Conservation (phyloP, 2,113 vertebrate species). For the Polyodon spathula region DNA sequence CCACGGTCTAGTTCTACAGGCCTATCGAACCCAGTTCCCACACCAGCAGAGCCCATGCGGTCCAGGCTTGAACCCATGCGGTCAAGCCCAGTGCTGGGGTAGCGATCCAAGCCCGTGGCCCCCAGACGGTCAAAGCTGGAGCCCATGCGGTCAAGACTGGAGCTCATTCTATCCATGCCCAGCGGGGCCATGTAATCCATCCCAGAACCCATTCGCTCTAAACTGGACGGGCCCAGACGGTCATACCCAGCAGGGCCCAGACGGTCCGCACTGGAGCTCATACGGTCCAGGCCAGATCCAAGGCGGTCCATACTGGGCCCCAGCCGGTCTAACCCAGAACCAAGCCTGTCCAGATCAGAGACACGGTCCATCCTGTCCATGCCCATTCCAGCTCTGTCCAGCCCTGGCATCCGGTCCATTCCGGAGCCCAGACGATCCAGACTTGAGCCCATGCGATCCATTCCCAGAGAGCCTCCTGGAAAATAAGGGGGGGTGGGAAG, state of each 20-base stretch:
- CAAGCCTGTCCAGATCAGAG: constrained; percentile 75
- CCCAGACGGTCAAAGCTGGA: constrained; percentile 38
- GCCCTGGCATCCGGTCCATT: constrained; percentile 72
- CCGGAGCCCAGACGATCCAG: constrained; percentile 64
- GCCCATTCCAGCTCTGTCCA: constrained; percentile 73
- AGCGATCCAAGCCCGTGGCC: constrained; percentile 47
- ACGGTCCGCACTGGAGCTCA: constrained; percentile 77
- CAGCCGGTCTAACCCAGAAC: constrained; percentile 76
- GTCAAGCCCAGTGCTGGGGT: constrained; percentile 29
- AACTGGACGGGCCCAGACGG: constrained; percentile 67
- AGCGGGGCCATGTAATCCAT: constrained; percentile 41
- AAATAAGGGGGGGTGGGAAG: neutral
- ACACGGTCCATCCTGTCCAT: constrained; percentile 80
- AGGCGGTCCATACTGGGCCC: constrained; percentile 81
- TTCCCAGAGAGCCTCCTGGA: constrained; percentile 55
- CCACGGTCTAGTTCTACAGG: constrained; percentile 82
- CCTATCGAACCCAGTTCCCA: constrained; percentile 78
- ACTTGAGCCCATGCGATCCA: constrained; percentile 74
- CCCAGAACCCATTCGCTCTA: constrained; percentile 78
- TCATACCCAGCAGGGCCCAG: constrained; percentile 70
- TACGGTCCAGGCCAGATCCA: constrained; percentile 75
- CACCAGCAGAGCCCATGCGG: constrained; percentile 64
- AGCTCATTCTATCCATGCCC: constrained; percentile 25
- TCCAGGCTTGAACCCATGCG: constrained; percentile 61
- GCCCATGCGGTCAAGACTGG: constrained; percentile 58